phyloP scores from a whole-genome alignment of 92 coral and sea anemone genomes.

The Muricea muricata region DNA sequence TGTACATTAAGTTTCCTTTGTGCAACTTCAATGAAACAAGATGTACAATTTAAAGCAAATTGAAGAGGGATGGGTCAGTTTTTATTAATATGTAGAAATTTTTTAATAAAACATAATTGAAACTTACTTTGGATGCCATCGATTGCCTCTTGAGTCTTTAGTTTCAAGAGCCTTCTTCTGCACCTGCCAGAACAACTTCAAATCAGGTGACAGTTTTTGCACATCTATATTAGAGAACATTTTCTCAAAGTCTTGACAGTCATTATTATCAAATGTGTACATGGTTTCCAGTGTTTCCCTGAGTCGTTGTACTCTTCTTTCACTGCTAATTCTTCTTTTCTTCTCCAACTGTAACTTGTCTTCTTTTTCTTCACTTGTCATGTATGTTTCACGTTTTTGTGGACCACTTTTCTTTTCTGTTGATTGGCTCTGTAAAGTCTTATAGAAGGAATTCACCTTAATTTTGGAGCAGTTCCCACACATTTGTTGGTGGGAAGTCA shows the following conservation, averaged over 20 bases:
- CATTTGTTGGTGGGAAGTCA: background rate
- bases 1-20: no score
- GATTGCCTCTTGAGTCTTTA: slow-evolving; percentile 21
- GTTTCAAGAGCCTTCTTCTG: slow-evolving; percentile 32
- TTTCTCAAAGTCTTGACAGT: slow-evolving; percentile 18
- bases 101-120: background rate
- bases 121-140: slow-evolving; percentile 46
- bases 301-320: slow-evolving; percentile 2
- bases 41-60: no score
- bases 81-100: no score
- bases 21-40: no score
- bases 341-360: slow-evolving; percentile 3
- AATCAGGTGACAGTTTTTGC: background rate
- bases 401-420: background rate
- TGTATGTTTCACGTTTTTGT: background rate
- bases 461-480: slow-evolving; percentile 1
- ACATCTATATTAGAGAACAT: slow-evolving; percentile 8
- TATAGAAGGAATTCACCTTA: background rate
- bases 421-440: background rate
- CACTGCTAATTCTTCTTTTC: slow-evolving; percentile 7
- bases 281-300: background rate
- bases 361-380: background rate
- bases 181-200: slow-evolving; percentile 28
- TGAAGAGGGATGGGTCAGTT: no score
- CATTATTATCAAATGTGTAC: background rate